These are phyloP conservation scores for Aphelenchoides fujianensis DNA, from an alignment of 1,140 invertebrate species.

Conservation along the genomic window DNA sequence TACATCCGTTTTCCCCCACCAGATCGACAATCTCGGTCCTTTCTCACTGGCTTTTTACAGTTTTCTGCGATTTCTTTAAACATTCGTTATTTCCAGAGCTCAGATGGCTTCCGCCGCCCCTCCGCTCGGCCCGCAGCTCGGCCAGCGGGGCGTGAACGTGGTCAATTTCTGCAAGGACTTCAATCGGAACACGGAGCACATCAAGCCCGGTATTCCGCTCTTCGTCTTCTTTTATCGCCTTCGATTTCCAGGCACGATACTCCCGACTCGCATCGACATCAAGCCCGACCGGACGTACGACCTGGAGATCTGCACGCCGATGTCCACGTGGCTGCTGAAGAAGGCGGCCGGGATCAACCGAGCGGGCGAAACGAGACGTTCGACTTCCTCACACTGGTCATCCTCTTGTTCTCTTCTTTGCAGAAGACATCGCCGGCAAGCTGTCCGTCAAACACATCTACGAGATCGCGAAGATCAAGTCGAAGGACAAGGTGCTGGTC, in stretches of 20 bases:
- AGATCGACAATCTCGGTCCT: too few species aligned
- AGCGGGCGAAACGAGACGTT: slow-evolving; percentile 75
- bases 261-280: slow-evolving; percentile 53
- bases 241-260: slow-evolving; percentile 46
- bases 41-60: too few species aligned
- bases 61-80: slow-evolving; percentile 31
- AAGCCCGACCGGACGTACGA: slow-evolving; percentile 79
- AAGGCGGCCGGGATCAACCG: slow-evolving; percentile 86
- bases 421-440: slow-evolving; percentile 78
- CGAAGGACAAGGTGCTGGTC: slow-evolving; percentile 75
- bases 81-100: too few species aligned
- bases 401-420: slow-evolving; percentile 13
- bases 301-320: slow-evolving; percentile 78
- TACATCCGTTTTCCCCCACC: too few species aligned
- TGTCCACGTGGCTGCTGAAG: slow-evolving; percentile 80
- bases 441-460: slow-evolving; percentile 93
- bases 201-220: slow-evolving; percentile 74
- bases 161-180: slow-evolving; percentile 96
- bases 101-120: slow-evolving; percentile 61
- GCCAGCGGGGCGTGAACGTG: slow-evolving; percentile 84
- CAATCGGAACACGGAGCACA: slow-evolving; percentile 85
- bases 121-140: slow-evolving; percentile 57
- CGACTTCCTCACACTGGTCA: slow-evolving; percentile 15
- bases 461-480: slow-evolving; percentile 94
- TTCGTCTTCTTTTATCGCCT: neutral